Evolutionary conservation across 2,797 vertebrate species (phyloP).

Genomic region (Zalophus californianus): DNA sequence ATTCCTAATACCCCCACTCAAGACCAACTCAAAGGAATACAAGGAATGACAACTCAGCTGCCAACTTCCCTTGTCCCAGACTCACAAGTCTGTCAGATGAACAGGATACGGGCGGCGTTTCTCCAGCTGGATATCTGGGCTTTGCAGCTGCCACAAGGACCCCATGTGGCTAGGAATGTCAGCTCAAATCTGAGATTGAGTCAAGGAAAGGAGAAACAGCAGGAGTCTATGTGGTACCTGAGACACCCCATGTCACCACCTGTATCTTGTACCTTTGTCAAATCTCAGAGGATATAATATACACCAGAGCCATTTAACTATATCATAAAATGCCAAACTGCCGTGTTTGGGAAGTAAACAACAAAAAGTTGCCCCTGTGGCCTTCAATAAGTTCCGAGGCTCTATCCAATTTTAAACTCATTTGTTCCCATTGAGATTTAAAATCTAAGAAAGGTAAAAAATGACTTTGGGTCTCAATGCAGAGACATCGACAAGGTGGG

Average conservation of each 20-base stretch:
- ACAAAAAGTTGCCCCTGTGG: slow-evolving; percentile 20
- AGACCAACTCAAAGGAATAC: slow-evolving; percentile 49
- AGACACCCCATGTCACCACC: slow-evolving; percentile 18
- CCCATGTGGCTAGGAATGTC: slow-evolving; percentile 62
- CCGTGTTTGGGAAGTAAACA: neutral
- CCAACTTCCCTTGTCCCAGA: neutral
- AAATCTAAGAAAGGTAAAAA: slow-evolving; percentile 49
- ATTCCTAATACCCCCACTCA: neutral
- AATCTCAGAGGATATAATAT: neutral
- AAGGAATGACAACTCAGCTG: slow-evolving; percentile 27
- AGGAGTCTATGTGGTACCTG: slow-evolving; percentile 42
- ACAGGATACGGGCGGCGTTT: neutral
- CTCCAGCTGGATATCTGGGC: slow-evolving; percentile 73
- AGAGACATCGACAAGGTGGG: neutral
- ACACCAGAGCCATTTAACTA: neutral
- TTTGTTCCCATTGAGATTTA: slow-evolving; percentile 21
- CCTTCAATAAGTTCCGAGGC: neutral
- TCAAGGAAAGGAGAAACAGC: slow-evolving; percentile 64
- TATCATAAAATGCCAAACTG: neutral
- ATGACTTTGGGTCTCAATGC: neutral
- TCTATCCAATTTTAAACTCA: slow-evolving; percentile 19
- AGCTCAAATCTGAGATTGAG: slow-evolving; percentile 66
- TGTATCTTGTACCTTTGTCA: neutral
- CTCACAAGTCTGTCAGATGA: slow-evolving; percentile 48
- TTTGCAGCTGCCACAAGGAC: slow-evolving; percentile 72